Base-by-base conservation (phyloP, 1,140 invertebrate species). In the Calephelis virginiensis region DNA sequence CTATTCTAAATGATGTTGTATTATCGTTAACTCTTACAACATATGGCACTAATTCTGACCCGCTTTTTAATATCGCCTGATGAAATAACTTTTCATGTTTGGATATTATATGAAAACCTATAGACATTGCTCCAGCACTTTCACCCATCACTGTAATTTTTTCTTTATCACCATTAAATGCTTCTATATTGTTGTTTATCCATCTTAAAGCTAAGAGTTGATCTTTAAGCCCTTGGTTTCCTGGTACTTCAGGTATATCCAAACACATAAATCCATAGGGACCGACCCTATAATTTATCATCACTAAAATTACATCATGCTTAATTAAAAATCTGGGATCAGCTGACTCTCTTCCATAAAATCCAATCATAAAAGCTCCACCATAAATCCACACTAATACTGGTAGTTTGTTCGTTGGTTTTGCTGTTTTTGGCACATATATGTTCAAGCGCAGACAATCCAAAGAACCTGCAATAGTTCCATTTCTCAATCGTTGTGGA, bases 361-460 rank as follows among this genome's bases (percentile, higher is more conserved):
- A 94, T 1, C 94, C 94, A 5, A 80, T 66, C 13, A 82, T 76
- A 71, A 95, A 95, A 46, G 83, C 93, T 37, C 96, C 95, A 6
- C 95, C 95, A 79, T 95, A 94, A 38, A 96, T 93, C 83, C 91
- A 96, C 0, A 96, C 92, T 85, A 96, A 92, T 0, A 96, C 95
- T 0, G 95, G 93, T 14, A 83, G 67, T n/a, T 61, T 69, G 13
- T 75, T 74, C 17, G 59, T 61, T 0, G 63, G 40, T 0, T 8
- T 40, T 6, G 77, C 76, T 10, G 64, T 68, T 13, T 78, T 70
- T 0, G 85, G 85, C 0, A 82, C 79, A 64, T 76, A 86, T 0
- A 89, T 76, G 53, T 87, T 87, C 0, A 87, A 61, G n/a, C 74
- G 76, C 6, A 88, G 64, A 47, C 84, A 86, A 37, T 80, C 75